Percentiles rank a stretch among this genome's conserved stretches.
Conservation (phyloP, 2,888 invertebrate species). For the Drosophila multiciliata region DNA sequence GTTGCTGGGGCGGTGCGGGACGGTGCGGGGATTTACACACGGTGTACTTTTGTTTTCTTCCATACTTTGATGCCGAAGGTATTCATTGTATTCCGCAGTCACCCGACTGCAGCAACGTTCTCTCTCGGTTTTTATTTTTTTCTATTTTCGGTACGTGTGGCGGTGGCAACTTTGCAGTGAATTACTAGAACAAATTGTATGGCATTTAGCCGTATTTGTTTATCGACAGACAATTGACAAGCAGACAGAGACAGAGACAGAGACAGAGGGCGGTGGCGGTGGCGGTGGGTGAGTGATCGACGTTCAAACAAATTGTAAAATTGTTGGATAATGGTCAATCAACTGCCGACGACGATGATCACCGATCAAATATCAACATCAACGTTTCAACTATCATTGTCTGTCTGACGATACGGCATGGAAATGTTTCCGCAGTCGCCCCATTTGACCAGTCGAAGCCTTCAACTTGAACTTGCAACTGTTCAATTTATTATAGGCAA, state of each 20-base stretch:
- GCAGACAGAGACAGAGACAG: conserved; percentile 7
- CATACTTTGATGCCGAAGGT: neutral
- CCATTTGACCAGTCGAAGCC: conserved; percentile 30
- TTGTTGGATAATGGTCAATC: conserved; percentile 69
- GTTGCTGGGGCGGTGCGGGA: conserved; percentile 21
- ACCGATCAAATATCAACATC: conserved; percentile 44
- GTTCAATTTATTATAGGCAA: conserved; percentile 34
- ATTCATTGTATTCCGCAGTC: neutral
- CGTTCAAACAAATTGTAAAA: conserved; percentile 65
- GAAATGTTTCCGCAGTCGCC: conserved; percentile 17
- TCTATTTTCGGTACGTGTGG: conserved; percentile 31
- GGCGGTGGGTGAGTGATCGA: neutral
- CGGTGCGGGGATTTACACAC: conserved; percentile 43
- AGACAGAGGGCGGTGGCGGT: neutral
- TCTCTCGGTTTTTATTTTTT: neutral
- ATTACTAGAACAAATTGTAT: conserved; percentile 51
- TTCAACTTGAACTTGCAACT: conserved; percentile 67
- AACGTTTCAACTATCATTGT: conserved; percentile 29
- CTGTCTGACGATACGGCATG: conserved; percentile 20
- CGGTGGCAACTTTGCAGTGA: conserved; percentile 39
- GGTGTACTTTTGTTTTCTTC: neutral
- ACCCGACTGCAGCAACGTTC: neutral
- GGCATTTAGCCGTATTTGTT: conserved; percentile 50
- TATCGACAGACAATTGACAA: conserved; percentile 69
- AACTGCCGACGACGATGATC: conserved; percentile 45